Evolutionary conservation across 2,888 invertebrate species (phyloP).

Genomic region (Acrobasis consociella): DNA sequence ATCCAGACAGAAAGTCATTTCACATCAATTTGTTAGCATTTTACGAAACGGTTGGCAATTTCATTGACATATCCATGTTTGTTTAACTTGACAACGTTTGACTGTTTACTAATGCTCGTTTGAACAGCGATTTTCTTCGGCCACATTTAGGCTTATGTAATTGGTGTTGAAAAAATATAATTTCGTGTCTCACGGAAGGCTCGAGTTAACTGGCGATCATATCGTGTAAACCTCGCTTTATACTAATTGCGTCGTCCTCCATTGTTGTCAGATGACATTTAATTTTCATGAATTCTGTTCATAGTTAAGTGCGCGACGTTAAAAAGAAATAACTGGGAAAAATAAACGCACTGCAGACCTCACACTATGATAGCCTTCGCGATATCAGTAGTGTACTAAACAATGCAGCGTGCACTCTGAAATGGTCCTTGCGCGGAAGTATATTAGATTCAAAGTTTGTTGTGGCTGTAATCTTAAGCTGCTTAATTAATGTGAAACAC

Average conservation of each 20-base stretch:
- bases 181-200: constrained; percentile 68
- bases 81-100: constrained; percentile 44
- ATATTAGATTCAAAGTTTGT: constrained; percentile 29
- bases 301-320: constrained; percentile 44
- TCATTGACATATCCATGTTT: constrained; percentile 44
- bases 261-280: constrained; percentile 69
- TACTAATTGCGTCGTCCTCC: constrained; percentile 65
- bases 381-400: constrained; percentile 41
- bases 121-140: constrained; percentile 57
- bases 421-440: constrained; percentile 31
- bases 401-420: constrained; percentile 30
- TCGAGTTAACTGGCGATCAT: constrained; percentile 58
- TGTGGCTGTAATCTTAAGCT: constrained; percentile 32
- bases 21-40: constrained; percentile 26
- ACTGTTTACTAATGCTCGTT: constrained; percentile 49
- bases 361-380: constrained; percentile 63
- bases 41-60: constrained; percentile 30
- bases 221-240: constrained; percentile 71
- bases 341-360: constrained; percentile 52
- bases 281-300: constrained; percentile 65
- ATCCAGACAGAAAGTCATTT: constrained; percentile 24
- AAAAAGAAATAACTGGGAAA: constrained; percentile 46
- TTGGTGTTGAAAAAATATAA: constrained; percentile 73
- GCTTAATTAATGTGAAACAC: constrained; percentile 70
- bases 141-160: constrained; percentile 60